Conservation (phyloP, 2,113 vertebrate species). For the Hiodon tergisus region DNA sequence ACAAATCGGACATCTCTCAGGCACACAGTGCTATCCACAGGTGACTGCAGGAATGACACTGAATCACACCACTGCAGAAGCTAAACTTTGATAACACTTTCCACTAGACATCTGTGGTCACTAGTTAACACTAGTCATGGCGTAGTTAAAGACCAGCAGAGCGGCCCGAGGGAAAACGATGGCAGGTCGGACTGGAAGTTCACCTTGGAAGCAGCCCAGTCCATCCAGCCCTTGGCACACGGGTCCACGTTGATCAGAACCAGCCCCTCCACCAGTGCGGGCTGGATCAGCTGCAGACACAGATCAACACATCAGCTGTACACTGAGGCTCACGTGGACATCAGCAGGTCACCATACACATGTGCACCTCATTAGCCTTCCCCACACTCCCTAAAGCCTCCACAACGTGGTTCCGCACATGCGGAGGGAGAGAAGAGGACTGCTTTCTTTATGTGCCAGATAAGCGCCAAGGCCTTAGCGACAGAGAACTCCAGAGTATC, state of each 20-base stretch:
- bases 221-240: constrained; percentile 93
- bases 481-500: no score
- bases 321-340: neutral
- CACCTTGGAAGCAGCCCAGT: constrained; percentile 95
- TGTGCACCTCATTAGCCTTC: neutral
- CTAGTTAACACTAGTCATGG: no score
- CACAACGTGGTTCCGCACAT: no score
- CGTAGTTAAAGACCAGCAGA: neutral
- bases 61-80: no score
- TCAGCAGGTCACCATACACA: neutral
- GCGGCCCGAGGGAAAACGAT: neutral
- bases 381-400: no score
- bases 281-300: constrained; percentile 73
- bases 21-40: neutral
- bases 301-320: constrained; percentile 23
- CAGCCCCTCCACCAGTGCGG: constrained; percentile 83
- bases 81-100: no score
- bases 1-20: neutral
- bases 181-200: neutral
- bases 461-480: neutral
- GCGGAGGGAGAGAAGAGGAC: no score
- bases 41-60: no score
- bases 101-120: no score
- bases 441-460: neutral
- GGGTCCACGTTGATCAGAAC: constrained; percentile 93